A percentile compares a stretch with the other conserved stretches of the same genome.
Evolutionary conservation across 1,140 invertebrate species (phyloP).

Genomic region (Sminthurinus signatus): DNA sequence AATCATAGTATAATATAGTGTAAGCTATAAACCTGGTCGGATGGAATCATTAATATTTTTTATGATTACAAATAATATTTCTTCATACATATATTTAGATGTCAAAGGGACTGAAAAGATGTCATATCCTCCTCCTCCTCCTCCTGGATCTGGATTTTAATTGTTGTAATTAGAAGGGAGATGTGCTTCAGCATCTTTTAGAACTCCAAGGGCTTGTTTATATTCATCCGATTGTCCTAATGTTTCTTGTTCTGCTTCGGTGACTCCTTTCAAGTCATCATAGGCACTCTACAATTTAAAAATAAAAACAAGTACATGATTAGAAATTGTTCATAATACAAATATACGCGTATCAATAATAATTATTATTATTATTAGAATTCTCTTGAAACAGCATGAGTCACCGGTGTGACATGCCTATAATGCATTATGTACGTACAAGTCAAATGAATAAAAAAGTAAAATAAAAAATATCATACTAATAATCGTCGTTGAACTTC

Average conservation of each 20-base stretch:
- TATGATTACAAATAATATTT: too few species aligned
- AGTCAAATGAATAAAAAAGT: not conserved
- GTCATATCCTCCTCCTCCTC: not conserved
- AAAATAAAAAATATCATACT: constrained; percentile 43
- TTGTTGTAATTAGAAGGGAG: constrained; percentile 5
- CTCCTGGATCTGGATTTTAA: not conserved
- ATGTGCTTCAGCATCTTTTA: constrained; percentile 64
- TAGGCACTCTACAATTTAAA: constrained; percentile 52
- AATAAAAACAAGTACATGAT: not conserved
- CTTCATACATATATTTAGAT: too few species aligned
- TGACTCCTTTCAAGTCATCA: constrained; percentile 64
- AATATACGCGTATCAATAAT: too few species aligned
- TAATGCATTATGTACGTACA: not conserved
- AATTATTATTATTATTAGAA: not conserved
- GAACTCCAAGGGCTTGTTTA: constrained; percentile 57
- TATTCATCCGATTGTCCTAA: constrained; percentile 68
- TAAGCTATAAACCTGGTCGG: too few species aligned
- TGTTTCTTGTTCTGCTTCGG: constrained; percentile 60
- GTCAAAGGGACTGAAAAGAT: too few species aligned
- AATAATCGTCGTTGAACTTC: constrained; percentile 70
- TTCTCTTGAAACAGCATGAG: not conserved
- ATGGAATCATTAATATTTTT: too few species aligned
- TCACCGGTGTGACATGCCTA: not conserved
- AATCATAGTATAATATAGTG: too few species aligned
- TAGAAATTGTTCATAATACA: too few species aligned